A percentile compares a stretch with the other conserved stretches of the same genome.
Conservation (phyloP, 2,113 vertebrate species). For the Willisornis vidua region DNA sequence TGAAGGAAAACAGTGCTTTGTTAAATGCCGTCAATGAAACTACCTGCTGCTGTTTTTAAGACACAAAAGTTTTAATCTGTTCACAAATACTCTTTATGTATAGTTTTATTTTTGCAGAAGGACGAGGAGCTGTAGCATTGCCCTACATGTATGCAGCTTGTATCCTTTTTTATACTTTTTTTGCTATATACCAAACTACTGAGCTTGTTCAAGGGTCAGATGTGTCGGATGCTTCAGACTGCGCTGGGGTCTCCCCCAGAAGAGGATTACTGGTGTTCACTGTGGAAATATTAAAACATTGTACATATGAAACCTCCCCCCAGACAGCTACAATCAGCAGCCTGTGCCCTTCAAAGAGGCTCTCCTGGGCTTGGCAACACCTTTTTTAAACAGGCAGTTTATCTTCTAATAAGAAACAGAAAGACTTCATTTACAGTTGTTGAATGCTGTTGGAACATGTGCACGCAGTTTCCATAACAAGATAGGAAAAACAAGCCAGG, state of each 20-base stretch:
- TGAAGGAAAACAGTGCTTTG: neutral
- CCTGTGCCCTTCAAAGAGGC: neutral
- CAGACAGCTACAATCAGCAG: neutral
- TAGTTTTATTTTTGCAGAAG: neutral
- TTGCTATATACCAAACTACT: neutral
- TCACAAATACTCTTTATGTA: neutral
- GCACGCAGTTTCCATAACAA: constrained; percentile 34
- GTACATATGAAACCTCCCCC: neutral
- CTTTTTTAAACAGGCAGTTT: constrained; percentile 59
- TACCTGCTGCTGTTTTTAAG: neutral
- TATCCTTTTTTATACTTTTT: neutral
- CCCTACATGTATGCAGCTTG: neutral
- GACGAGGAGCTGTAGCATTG: neutral
- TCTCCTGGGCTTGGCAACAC: neutral
- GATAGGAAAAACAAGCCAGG: constrained; percentile 17
- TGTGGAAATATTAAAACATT: neutral
- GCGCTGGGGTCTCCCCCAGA: neutral
- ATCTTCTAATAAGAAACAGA: constrained; percentile 54
- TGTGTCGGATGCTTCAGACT: neutral
- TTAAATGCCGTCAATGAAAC: neutral
- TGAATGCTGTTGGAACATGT: neutral
- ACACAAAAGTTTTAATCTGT: neutral
- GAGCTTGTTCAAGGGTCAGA: neutral
- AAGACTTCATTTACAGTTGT: constrained; percentile 32
- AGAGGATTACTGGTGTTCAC: neutral